A percentile compares a stretch with the other conserved stretches of the same genome.
Conservation (phyloP, 2,113 vertebrate species). For the Poecile atricapillus region DNA sequence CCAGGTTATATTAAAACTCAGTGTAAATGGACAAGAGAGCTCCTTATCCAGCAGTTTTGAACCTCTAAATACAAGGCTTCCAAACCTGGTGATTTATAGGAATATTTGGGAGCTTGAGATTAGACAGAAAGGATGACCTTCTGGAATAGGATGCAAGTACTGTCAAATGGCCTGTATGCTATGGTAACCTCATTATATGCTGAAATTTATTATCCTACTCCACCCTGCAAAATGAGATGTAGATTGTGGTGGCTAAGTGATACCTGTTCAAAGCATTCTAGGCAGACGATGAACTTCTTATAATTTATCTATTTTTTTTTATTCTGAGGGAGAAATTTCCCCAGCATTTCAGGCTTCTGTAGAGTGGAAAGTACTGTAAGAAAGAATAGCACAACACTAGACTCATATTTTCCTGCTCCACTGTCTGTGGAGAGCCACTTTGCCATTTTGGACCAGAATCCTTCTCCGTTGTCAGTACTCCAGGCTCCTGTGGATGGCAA, state of each 20-base stretch:
- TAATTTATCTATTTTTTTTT: neutral
- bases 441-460: constrained; percentile 33
- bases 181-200: constrained; percentile 15
- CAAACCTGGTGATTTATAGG: neutral
- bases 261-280: constrained; percentile 1
- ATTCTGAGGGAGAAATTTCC: neutral
- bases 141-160: neutral
- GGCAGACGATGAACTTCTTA: neutral
- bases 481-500: constrained; percentile 62
- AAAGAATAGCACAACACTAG: neutral
- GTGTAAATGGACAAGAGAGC: neutral
- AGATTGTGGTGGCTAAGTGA: neutral
- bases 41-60: neutral
- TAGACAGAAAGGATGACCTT: neutral
- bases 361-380: neutral
- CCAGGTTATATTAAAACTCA: neutral
- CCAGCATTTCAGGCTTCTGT: neutral
- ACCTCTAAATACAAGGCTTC: neutral
- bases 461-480: constrained; percentile 17
- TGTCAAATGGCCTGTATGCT: neutral
- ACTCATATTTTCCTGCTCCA: constrained; percentile 11
- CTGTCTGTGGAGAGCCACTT: neutral
- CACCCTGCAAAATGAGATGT: neutral
- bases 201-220: constrained; percentile 6
- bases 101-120: neutral